phyloP scores from a whole-genome alignment of 1,140 invertebrate genomes.

The Neodiprion virginianus region DNA sequence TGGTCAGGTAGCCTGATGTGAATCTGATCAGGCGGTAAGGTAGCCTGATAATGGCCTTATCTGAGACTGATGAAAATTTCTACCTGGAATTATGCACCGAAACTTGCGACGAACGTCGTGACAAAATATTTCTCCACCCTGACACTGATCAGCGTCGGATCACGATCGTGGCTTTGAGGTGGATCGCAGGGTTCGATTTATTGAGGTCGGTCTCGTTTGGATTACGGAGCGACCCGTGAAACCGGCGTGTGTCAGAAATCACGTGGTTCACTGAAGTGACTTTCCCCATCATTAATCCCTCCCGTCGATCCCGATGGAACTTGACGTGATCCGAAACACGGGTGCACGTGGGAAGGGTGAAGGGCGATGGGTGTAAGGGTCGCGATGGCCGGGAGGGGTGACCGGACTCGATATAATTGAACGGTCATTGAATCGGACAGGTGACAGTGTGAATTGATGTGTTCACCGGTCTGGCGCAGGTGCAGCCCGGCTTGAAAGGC shows the following conservation, averaged over 20 bases:
- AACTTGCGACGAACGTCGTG: too few relatives aligned
- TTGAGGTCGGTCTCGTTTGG: too few relatives aligned
- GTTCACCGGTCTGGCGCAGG: background rate
- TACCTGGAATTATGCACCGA: background rate
- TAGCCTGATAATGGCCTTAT: background rate
- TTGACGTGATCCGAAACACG: conserved; percentile 2
- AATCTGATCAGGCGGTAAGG: background rate
- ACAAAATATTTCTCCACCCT: too few relatives aligned
- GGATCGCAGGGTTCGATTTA: too few relatives aligned
- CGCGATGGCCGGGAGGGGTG: background rate
- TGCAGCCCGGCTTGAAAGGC: background rate
- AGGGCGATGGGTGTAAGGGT: background rate
- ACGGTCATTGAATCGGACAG: conserved; percentile 1
- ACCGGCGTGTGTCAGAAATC: conserved; percentile 3
- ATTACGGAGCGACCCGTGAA: background rate
- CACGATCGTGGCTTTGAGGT: too few relatives aligned
- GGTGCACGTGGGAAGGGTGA: background rate
- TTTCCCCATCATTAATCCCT: conserved; percentile 3
- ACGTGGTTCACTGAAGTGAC: background rate
- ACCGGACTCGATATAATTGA: conserved; percentile 7
- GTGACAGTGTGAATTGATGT: conserved; percentile 1
- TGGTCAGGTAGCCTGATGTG: background rate
- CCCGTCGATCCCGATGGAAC: conserved; percentile 3
- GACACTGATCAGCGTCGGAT: too few relatives aligned
- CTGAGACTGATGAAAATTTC: background rate